Evolutionary conservation across 2,888 invertebrate genomes (phyloP).

Genomic region (Crossocerus cetratus): DNA sequence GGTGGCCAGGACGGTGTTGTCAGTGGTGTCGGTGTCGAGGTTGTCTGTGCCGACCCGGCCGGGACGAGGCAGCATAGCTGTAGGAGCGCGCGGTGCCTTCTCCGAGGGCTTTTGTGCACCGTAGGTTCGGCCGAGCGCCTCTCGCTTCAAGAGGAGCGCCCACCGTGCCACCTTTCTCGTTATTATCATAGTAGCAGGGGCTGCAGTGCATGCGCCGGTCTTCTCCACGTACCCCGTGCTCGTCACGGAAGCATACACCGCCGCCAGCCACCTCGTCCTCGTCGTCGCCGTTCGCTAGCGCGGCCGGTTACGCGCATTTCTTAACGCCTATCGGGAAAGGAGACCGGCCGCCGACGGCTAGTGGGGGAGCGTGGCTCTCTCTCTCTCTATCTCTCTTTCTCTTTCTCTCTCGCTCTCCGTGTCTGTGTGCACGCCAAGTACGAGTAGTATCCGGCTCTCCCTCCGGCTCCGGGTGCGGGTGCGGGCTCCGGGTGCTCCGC

Average conservation of each 20-base stretch:
- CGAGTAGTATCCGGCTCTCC: too few relatives aligned
- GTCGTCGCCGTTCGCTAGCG: conserved; percentile 51
- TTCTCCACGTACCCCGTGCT: conserved; percentile 55
- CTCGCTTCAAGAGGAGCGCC: conserved; percentile 57
- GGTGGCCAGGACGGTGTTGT: conserved; percentile 41
- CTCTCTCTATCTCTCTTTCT: too few relatives aligned
- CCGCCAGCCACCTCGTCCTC: conserved; percentile 52
- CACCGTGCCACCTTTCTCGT: conserved; percentile 58
- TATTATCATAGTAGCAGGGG: conserved; percentile 60
- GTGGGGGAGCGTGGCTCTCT: too few relatives aligned
- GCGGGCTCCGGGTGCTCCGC: too few relatives aligned
- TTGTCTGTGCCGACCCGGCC: conserved; percentile 44
- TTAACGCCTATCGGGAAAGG: too few relatives aligned
- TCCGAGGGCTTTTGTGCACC: conserved; percentile 46
- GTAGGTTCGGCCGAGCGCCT: conserved; percentile 53
- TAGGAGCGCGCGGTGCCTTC: conserved; percentile 26
- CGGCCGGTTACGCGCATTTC: conserved; percentile 64
- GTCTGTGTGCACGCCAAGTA: too few relatives aligned
- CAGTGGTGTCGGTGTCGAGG: conserved; percentile 29
- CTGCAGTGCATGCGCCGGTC: conserved; percentile 56
- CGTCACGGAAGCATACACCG: conserved; percentile 56
- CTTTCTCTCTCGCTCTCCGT: too few relatives aligned
- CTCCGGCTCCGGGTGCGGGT: too few relatives aligned
- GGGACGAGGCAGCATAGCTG: conserved; percentile 53
- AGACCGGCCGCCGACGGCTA: too few relatives aligned